Evolutionary conservation across 2,888 invertebrate genomes (phyloP), one percentile per base, ranked within the genome.

Genomic region (Lasioglossum figueresi): DNA sequence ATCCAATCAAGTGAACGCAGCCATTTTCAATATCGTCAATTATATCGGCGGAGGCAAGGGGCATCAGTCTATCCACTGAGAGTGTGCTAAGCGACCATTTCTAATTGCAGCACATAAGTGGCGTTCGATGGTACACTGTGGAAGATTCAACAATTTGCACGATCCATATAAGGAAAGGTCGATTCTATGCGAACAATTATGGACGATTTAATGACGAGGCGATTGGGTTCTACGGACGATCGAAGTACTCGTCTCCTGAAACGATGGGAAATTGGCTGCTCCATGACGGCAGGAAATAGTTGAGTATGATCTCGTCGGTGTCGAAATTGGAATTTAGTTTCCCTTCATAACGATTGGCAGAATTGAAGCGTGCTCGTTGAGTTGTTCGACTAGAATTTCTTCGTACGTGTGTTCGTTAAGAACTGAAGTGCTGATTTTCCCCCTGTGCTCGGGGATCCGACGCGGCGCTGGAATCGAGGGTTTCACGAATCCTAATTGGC

Each of bases 341-440:
- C 68, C 34, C 37, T 68, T 37, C 68, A 68, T 68, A 68, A 68
- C 68, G 68, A 68, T 68, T 68, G 68, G 68, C 68, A 34, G 68
- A 68, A 68, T 68, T 68, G 34, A 68, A 68, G 68, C 68, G 23
- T 37, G 68, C 37, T 68, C 68, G 68, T 37, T 19, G 34, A 68
- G 68, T 68, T 68, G 68, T 37, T 37, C 23, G 68, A 37, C 34
- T 37, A 68, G 68, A 68, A 68, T 68, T 68, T 68, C 68, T 68
- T 68, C 68, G 68, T 34, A 37, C 68, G 37, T 37, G 68, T 37
- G 68, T 37, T 68, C 68, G 34, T 37, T 68, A 68, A 37, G 68
- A 68, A 23, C 68, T 12, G 37, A 68, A 68, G 68, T 68, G 68
- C 68, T 68, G 68, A 68, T 68, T 68, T 68, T 12, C 34, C 37